Percentiles rank a stretch among this genome's conserved stretches.
Evolutionary conservation across 2,888 invertebrate species (phyloP).

Genomic region (Andrena bucephala): DNA sequence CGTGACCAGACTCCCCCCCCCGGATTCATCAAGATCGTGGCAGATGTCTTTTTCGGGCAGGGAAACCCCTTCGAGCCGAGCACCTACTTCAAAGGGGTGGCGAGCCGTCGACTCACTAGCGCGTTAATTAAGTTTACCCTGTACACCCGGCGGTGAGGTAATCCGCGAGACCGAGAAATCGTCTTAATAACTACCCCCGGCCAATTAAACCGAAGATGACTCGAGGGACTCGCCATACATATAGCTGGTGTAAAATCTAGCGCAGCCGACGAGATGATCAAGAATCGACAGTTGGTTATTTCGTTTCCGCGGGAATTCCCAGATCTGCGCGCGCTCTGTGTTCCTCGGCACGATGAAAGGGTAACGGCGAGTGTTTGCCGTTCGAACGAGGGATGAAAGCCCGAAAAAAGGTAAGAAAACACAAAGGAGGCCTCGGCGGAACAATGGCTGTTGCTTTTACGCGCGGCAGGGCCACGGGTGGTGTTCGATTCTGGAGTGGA

Average conservation of each 20-base stretch:
- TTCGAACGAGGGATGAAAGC: slow-evolving; percentile 1
- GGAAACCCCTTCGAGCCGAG: slow-evolving; percentile 16
- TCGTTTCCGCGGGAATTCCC: neutral
- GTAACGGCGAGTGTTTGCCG: slow-evolving; percentile 8
- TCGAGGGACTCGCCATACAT: slow-evolving; percentile 4
- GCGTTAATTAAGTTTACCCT: slow-evolving; percentile 58
- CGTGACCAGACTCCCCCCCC: neutral
- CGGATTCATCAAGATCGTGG: neutral
- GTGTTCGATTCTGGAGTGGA: neutral
- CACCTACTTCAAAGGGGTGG: neutral
- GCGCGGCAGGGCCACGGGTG: neutral
- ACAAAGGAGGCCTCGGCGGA: slow-evolving; percentile 9
- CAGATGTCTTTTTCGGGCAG: neutral
- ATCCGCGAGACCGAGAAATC: slow-evolving; percentile 45
- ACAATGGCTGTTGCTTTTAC: slow-evolving; percentile 19
- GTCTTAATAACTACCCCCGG: slow-evolving; percentile 60
- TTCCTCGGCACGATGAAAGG: neutral
- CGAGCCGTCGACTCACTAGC: slow-evolving; percentile 26
- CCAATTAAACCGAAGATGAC: slow-evolving; percentile 47
- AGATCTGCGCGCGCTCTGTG: neutral
- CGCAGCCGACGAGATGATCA: neutral
- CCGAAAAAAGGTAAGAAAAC: slow-evolving; percentile 1
- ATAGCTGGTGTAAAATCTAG: neutral
- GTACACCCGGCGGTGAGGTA: slow-evolving; percentile 21
- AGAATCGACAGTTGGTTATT: neutral